Percentiles rank a stretch among this genome's conserved stretches.
These are phyloP conservation scores for Kryphioiulus occultus DNA, from an alignment of 2,888 invertebrate species.

Conservation along the genomic window DNA sequence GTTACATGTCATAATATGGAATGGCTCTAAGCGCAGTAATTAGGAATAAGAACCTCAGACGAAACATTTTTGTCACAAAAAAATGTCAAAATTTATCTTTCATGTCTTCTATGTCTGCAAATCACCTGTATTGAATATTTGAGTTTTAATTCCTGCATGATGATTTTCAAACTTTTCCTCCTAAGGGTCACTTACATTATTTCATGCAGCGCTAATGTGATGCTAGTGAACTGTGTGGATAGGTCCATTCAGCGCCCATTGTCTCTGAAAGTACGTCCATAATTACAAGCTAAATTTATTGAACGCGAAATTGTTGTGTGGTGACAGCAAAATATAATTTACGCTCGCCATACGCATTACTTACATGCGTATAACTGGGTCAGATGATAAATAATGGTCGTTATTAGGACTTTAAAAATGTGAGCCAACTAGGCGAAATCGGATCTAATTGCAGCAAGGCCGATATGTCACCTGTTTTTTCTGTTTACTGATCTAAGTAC, in stretches of 20 bases:
- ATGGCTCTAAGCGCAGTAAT: neutral
- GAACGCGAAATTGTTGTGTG: neutral
- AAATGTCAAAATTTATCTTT: neutral
- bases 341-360: neutral
- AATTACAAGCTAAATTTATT: neutral
- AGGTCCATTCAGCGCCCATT: neutral
- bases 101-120: neutral
- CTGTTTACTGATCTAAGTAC: neutral
- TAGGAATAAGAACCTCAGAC: neutral
- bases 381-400: neutral
- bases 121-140: neutral
- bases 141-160: neutral
- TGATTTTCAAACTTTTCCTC: neutral
- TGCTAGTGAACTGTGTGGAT: neutral
- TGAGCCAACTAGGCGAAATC: neutral
- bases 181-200: neutral
- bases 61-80: neutral
- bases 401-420: neutral
- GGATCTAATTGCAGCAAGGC: neutral
- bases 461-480: slow-evolving; percentile 9
- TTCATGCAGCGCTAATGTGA: neutral
- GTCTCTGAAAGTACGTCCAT: neutral
- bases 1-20: neutral
- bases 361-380: neutral
- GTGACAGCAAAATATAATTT: neutral